Conservation (phyloP, 2,113 vertebrate genomes). For the Alaudala cheleensis region DNA sequence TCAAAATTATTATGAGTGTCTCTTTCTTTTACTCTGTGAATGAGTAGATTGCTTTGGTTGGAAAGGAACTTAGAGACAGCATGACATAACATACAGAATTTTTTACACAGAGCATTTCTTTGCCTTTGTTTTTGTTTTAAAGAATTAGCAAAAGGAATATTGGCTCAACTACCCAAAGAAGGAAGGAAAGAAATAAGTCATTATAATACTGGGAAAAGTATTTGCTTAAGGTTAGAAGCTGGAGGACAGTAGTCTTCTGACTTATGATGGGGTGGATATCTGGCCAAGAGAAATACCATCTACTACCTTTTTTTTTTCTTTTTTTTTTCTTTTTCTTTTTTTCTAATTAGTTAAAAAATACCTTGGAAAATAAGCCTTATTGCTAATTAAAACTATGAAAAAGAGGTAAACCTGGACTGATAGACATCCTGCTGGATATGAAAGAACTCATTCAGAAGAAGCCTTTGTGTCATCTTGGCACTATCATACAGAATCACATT, state of each 20-base stretch:
- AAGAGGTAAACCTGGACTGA: fast-evolving
- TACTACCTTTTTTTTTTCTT: not conserved
- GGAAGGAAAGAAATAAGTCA: not conserved
- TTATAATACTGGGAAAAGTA: fast-evolving
- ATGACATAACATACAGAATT: not conserved
- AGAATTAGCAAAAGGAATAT: not conserved
- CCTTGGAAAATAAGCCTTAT: not conserved
- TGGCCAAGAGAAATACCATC: not conserved
- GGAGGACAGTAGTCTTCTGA: not conserved
- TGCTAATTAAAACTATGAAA: not conserved
- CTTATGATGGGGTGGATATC: not conserved
- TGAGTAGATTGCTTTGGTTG: not conserved
- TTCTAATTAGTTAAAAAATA: not conserved
- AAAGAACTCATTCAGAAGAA: not conserved
- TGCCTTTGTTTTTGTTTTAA: not conserved
- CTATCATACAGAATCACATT: not conserved
- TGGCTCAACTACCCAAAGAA: not conserved
- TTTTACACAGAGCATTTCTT: not conserved
- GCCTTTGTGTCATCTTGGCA: not conserved
- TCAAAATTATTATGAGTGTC: not conserved
- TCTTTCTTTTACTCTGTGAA: not conserved
- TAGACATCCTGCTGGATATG: not conserved
- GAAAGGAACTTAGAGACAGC: not conserved
- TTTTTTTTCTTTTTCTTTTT: no score
- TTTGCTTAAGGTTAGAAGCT: not conserved